A percentile compares a stretch with the other conserved stretches of the same genome.
These are phyloP conservation scores for Globia sparganii DNA, from an alignment of 2,888 invertebrate species.

Conservation along the genomic window DNA sequence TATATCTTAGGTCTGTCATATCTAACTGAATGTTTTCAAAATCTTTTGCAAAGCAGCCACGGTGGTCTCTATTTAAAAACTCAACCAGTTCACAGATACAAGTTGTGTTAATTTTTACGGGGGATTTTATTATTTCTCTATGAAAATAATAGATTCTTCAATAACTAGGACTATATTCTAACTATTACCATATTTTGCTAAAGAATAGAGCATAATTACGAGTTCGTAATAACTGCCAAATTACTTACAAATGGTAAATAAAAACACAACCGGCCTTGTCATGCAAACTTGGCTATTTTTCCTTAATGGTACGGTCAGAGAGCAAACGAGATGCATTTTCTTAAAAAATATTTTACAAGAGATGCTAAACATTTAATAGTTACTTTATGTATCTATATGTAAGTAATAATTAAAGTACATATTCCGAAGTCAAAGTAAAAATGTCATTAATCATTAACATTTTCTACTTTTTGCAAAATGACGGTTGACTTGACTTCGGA, in stretches of 20 bases:
- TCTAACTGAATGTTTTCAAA: neutral
- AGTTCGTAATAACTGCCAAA: neutral
- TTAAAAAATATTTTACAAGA: neutral
- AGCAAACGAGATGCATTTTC: neutral
- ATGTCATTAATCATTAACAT: too few species aligned
- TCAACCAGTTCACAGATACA: neutral
- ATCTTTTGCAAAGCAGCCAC: too few species aligned
- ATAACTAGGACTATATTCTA: neutral
- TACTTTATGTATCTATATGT: neutral
- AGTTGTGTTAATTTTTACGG: neutral
- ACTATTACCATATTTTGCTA: too few species aligned
- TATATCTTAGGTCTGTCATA: neutral
- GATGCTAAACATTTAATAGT: neutral
- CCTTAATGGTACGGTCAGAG: neutral
- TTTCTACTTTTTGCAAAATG: too few species aligned
- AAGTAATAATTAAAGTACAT: neutral
- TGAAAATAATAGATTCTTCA: neutral
- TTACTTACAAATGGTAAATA: neutral
- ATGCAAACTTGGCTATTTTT: slow-evolving; percentile 13
- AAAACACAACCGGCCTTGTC: neutral
- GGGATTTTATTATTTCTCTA: neutral
- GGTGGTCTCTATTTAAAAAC: neutral
- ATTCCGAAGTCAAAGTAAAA: neutral
- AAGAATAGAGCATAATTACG: too few species aligned
- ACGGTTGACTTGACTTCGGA: too few species aligned